Evolutionary conservation across 2,888 invertebrate genomes (phyloP).

Genomic region (Fissipunctia ypsillon): DNA sequence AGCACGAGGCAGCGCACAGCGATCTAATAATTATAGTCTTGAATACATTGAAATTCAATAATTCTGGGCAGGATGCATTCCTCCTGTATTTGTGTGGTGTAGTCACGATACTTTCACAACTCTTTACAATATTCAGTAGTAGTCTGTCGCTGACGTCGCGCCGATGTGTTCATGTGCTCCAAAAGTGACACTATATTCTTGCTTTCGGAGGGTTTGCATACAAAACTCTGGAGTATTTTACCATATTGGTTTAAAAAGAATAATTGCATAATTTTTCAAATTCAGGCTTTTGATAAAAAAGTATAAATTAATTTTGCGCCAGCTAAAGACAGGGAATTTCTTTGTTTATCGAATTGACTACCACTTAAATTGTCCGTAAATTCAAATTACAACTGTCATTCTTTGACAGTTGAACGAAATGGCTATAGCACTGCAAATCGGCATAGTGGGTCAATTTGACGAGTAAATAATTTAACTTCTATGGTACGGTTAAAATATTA

Average conservation of each 20-base stretch:
- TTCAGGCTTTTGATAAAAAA: background rate
- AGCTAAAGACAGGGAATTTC: background rate
- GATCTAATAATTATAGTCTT: background rate
- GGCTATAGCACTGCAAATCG: background rate
- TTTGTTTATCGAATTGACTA: background rate
- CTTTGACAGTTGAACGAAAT: background rate
- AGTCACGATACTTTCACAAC: constrained; percentile 24
- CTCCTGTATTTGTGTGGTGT: constrained; percentile 14
- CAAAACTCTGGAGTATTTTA: constrained; percentile 4
- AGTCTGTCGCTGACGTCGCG: constrained; percentile 10
- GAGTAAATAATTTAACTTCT: background rate
- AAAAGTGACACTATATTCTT: constrained; percentile 14
- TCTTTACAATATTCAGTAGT: constrained; percentile 51
- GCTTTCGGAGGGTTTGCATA: constrained; percentile 8
- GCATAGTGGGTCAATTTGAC: background rate
- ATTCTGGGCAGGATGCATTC: constrained; percentile 2
- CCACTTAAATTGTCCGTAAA: background rate
- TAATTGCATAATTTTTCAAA: background rate
- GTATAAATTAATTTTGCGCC: background rate
- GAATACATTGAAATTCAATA: constrained; percentile 2
- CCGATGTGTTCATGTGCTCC: constrained; percentile 11
- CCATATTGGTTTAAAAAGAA: background rate
- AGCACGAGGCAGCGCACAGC: too few species aligned
- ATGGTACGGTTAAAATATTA: background rate
- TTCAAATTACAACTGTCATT: background rate